Base-by-base conservation (phyloP, 2,113 vertebrate species). In the Pedetes capensis region DNA sequence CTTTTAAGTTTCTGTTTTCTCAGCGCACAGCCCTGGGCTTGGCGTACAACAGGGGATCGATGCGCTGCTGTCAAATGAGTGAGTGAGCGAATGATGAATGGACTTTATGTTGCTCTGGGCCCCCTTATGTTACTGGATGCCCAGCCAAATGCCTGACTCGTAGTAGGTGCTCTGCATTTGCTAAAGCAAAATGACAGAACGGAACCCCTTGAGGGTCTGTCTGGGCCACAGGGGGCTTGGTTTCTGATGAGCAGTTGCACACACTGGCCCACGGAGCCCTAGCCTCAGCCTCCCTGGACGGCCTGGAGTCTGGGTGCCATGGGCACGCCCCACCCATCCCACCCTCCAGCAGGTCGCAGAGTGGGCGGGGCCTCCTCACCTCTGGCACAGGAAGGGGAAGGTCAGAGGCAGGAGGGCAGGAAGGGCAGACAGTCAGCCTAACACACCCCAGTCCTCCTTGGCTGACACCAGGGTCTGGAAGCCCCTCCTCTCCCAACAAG, bases 11-110 rank as follows among this genome's bases (percentile, higher is more conserved):
- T 57, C 37, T 59, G 11, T 37, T 2, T 59, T 68, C 44, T 66
- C 47, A 25, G 23, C 0, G 5, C 49, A 0, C 1, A 44, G 8
- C 49, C 11, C 64, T 42, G 69, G 3, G 61, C 37, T 63, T 37
- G 59, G 53, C 53, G 5, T 17, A 3, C 1, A 37, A 25, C 1
- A 47, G 27, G 16, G 53, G n/a, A 68, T 69, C 59, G 14, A 1
- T 47, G 18, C 32, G n/a, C 49, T 8, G 37, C 64, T 78, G 74
- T 63, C 25, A 6, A 49, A 71, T 63, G 39, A 76, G 49, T 3
- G n/a, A 80, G 29, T 51, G 29, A 27, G 29, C 27, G 61, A 64
- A 49, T 29, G 76, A 49, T 29, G 76, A n/a, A 55, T 27, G 68
- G 9, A 2, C 29, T 79, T 42, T 51, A 3, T 22, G 53, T 16